Evolutionary conservation across 2,888 invertebrate species (phyloP), one percentile per base, ranked within the genome.

Genomic region (Lottia scabra): DNA sequence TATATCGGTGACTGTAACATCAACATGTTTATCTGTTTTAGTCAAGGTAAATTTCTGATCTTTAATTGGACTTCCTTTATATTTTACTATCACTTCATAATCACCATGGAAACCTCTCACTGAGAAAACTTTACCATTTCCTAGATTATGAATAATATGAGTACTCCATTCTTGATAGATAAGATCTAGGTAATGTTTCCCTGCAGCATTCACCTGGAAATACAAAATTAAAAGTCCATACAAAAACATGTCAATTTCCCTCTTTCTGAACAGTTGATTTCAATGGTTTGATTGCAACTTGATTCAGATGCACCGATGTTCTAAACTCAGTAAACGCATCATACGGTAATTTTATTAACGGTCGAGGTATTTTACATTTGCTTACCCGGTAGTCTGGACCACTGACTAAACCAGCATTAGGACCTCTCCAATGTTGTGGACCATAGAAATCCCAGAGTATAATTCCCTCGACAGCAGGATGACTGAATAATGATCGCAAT

Each of bases 361-460:
- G 5, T 38, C 38, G 38, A 38, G 38, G 38, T 6, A 38, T 38
- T 2, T 4, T 38, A 6, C 10, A 38, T 38, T 38, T n/a, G 63
- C 75, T 74, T 64, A 80, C 80, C 26, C 69, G 68, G 44, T 64
- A 75, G 68, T 75, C 65, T 23, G 68, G 69, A 19, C 82, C 83
- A 48, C 79, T 77, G 48, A 81, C 75, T 0, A 84, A 70, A 15
- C 78, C 75, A 3, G 74, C 70, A 10, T 68, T 71, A 2, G 70
- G 63, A 12, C 72, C 67, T 38, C 66, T 71, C 63, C 77, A 64
- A 48, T 73, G 68, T 12, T 75, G 19, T 56, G 56, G 71, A 56
- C 80, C 77, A 76, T 79, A 82, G 71, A 81, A 81, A n/a, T 80
- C 81, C 83, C 83, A 83, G 13, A 82, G 26, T 4, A 80, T 72